Base-by-base conservation (phyloP, 2,797 vertebrate species). In the Chelmon rostratus region DNA sequence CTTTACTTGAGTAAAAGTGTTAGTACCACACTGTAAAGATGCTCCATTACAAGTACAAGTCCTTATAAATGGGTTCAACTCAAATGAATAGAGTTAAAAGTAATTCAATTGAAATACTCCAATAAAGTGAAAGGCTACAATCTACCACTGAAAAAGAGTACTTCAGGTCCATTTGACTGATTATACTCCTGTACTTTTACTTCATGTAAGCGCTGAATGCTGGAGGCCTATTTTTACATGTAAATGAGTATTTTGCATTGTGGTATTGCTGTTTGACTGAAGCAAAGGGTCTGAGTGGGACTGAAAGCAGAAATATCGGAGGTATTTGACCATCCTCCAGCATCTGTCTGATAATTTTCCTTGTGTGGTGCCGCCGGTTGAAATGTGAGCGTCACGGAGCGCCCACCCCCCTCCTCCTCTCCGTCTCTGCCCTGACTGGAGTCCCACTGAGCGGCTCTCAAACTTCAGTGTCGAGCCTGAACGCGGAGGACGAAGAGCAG, bases 391-490 rank as follows among this genome's bases (percentile, higher is more conserved):
- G 90, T 93, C 90, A 91, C 89, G 66, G 79, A 86, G 89, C 75
- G 59, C 78, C 88, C 88, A 64, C 82, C 90, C 73, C 78, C 83
- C 81, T 76, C 84, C 82, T 59, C 56, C 76, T 38, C 80, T 19
- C 42, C 42, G 74, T 83, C 76, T 76, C 86, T 66, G 73, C 77
- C 63, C 61, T 19, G 76, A 76, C 87, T 87, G 75, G 86, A 94
- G 82, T 85, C 88, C 85, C 86, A 59, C 88, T 84, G 86, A 86
- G 89, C 91, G 83, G 86, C 91, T 93, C 88, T 81, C 86, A 87
- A 92, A 94, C 94, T 94, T 94, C 89, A 95, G 91, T 93, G 86
- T 91, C 58, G 86, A 92, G 84, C 50, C 89, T 77, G 86, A 81
- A 77, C 61, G 90, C 89, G 63, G 89, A 91, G 91, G 85, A 83